Evolutionary conservation across 1,140 invertebrate genomes (phyloP), one percentile per base, ranked within the genome.

Genomic region (Brachionus calyciflorus): DNA sequence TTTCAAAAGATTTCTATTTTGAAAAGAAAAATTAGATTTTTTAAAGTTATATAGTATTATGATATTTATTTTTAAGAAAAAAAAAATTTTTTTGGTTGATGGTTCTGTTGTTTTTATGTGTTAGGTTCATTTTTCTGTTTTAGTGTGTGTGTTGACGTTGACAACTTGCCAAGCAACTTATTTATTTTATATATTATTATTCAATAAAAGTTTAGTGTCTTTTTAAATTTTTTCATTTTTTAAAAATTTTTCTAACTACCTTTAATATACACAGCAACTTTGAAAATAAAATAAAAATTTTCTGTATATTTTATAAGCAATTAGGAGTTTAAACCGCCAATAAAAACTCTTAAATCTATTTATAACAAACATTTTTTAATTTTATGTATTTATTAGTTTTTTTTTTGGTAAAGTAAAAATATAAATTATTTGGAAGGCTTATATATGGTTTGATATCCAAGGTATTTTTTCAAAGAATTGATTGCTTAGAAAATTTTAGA

Each of bases 121-220:
- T 63, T 65, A 41, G 33, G 14, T 46, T 14, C n/a, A 14, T 46
- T 14, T 46, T 37, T 37, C 33, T 46, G 14, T 14, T 3, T 46
- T 3, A 24, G 37, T 65, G 33, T 65, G 24, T 44, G 60, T 73
- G 69, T 73, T 73, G 69, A 73, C 69, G 69, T 73, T 73, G 51
- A 73, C 69, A 24, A 73, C 69, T 73, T 73, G 69, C 69, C 69
- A 73, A 51, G 69, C 69, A 73, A 73, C 69, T 73, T 73, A 60
- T 60, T 60, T 33, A 60, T n/a, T 60, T 37, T 33, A 60, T 60
- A 19, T 17, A 37, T 37, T 37, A 37, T 37, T 37, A 37, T 37
- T 37, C 33, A 37, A 37, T 37, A 37, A 37, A 37, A 37, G 9
- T 37, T 5, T 3, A 37, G 9, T 3, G 33, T 37, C n/a, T n/a